Percentiles rank a stretch among this genome's conserved stretches.
Evolutionary conservation across 2,888 invertebrate species (phyloP).

Genomic region (Dastarcus helophoroides): DNA sequence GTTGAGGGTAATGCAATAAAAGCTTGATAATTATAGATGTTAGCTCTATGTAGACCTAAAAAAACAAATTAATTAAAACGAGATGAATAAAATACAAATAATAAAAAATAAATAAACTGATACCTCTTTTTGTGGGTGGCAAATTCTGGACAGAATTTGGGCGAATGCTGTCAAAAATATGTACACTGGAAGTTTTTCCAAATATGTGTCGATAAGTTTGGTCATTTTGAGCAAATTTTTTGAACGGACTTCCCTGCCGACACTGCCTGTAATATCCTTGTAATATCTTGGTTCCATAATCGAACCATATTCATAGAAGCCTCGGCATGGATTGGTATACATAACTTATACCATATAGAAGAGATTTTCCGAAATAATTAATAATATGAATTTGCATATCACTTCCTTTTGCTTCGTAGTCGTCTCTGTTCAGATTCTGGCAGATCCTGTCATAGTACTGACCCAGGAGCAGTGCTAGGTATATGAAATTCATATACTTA

Average conservation of each 20-base stretch:
- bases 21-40: slow-evolving; percentile 75
- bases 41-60: slow-evolving; percentile 48
- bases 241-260: slow-evolving; percentile 27
- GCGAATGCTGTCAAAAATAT: slow-evolving; percentile 89
- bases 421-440: slow-evolving; percentile 44
- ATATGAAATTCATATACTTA: no score
- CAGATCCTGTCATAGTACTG: slow-evolving; percentile 77
- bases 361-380: slow-evolving; percentile 54
- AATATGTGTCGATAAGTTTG: slow-evolving; percentile 50
- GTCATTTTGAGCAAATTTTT: slow-evolving; percentile 43
- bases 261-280: slow-evolving; percentile 36
- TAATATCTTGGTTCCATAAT: slow-evolving; percentile 53
- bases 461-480: no score
- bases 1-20: slow-evolving; percentile 77
- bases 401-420: slow-evolving; percentile 43
- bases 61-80: background rate
- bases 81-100: no score
- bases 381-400: slow-evolving; percentile 57
- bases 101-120: no score
- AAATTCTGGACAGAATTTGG: slow-evolving; percentile 88
- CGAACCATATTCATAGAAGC: slow-evolving; percentile 87
- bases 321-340: slow-evolving; percentile 94
- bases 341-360: slow-evolving; percentile 77
- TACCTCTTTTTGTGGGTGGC: slow-evolving; percentile 75
- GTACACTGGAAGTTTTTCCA: slow-evolving; percentile 60